Conservation (phyloP, 2,888 invertebrate genomes). For the Xylocampa areola region DNA sequence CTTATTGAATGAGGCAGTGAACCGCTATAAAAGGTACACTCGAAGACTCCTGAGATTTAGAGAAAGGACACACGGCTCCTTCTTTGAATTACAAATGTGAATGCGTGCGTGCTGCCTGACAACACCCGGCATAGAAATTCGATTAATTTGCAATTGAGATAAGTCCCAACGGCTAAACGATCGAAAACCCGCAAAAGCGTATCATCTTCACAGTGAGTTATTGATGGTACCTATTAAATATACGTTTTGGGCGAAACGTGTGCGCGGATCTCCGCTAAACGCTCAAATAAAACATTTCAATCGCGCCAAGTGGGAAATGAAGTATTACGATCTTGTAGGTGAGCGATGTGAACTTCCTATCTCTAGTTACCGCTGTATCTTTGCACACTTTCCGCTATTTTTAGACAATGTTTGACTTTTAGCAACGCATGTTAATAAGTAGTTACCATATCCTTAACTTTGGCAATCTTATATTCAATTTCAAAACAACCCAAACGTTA, state of each 20-base stretch:
- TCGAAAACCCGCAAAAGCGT: conserved; percentile 81
- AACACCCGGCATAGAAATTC: conserved; percentile 80
- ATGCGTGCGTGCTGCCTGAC: conserved; percentile 70
- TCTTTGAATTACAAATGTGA: conserved; percentile 82
- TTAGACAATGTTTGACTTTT: conserved; percentile 5
- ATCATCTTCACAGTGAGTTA: conserved; percentile 86
- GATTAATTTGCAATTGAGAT: conserved; percentile 89
- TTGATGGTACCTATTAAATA: conserved; percentile 89
- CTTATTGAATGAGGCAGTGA: conserved; percentile 58
- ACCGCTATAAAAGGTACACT: conserved; percentile 66
- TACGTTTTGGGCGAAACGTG: conserved; percentile 81
- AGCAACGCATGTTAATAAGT: background rate
- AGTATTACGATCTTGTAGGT: conserved; percentile 78
- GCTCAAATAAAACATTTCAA: conserved; percentile 87
- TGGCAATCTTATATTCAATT: conserved; percentile 12
- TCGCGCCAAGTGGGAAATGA: conserved; percentile 82
- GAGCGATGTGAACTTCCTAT: conserved; percentile 73
- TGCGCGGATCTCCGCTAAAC: conserved; percentile 74
- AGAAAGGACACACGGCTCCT: conserved; percentile 71
- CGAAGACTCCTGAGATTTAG: conserved; percentile 69
- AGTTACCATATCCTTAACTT: conserved; percentile 1
- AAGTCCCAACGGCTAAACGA: conserved; percentile 79
- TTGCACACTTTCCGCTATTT: conserved; percentile 56
- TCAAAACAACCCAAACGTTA: conserved; percentile 16
- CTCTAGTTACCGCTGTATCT: conserved; percentile 66